Evolutionary conservation across 2,797 vertebrate species (phyloP).

Genomic region (Paratrypauchen microcephalus): DNA sequence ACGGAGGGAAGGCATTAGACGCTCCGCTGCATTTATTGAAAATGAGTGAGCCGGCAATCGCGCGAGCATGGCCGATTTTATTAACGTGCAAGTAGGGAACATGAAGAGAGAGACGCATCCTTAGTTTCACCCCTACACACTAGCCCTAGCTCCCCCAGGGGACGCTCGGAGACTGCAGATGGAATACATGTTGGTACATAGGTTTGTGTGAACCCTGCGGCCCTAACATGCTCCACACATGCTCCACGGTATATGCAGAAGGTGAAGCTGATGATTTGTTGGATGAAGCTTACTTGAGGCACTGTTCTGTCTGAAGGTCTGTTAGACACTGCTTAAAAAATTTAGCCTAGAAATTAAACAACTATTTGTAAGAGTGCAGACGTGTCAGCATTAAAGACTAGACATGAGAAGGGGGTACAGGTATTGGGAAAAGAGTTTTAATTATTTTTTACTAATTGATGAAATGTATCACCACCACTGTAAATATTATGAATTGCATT

Average conservation of each 20-base stretch:
- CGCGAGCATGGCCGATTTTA: slow-evolving; percentile 60
- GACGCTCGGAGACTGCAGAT: slow-evolving; percentile 6
- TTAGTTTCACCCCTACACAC: slow-evolving; percentile 35
- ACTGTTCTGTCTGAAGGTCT: too few relatives aligned
- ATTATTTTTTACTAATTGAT: too few relatives aligned
- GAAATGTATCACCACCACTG: too few relatives aligned
- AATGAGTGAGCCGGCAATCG: slow-evolving; percentile 65
- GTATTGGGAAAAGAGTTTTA: too few relatives aligned
- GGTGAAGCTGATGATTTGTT: too few relatives aligned
- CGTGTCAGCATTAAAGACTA: too few relatives aligned
- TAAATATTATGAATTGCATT: too few relatives aligned
- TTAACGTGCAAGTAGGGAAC: slow-evolving; percentile 60
- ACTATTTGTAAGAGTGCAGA: too few relatives aligned
- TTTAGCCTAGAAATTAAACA: too few relatives aligned
- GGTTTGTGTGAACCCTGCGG: background rate
- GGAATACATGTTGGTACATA: background rate
- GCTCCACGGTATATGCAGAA: background rate
- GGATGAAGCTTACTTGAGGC: too few relatives aligned
- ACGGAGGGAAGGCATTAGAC: slow-evolving; percentile 72
- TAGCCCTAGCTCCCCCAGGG: slow-evolving; percentile 17
- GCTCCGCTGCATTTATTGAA: slow-evolving; percentile 74
- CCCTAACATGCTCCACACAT: background rate
- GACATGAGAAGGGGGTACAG: too few relatives aligned
- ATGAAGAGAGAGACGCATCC: slow-evolving; percentile 46
- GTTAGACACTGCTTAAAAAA: too few relatives aligned